Conservation (phyloP, 92 coral and sea anemone genomes). For the Porites divaricata region DNA sequence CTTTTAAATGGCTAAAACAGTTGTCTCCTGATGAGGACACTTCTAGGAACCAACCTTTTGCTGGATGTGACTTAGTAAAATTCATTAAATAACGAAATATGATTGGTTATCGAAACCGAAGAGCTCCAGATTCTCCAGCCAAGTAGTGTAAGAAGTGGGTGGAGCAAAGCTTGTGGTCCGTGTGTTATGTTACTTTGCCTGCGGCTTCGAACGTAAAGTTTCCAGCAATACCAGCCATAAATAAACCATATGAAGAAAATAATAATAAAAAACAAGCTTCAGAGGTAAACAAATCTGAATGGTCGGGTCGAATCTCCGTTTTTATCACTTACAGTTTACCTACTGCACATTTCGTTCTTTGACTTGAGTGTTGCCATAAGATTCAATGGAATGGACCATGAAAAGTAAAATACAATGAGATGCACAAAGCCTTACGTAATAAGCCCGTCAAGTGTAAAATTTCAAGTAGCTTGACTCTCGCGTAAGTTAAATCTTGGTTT, state of each 20-base stretch:
- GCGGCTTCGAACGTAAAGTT: background rate
- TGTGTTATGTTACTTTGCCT: background rate
- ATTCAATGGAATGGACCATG: background rate
- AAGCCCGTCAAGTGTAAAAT: background rate
- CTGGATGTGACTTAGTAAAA: too few species aligned
- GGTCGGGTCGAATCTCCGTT: background rate
- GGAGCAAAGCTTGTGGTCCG: conserved; percentile 12
- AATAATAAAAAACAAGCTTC: background rate
- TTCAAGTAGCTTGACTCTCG: background rate
- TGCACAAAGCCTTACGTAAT: conserved; percentile 26
- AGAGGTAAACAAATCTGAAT: background rate
- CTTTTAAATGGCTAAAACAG: too few species aligned
- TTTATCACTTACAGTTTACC: too few species aligned
- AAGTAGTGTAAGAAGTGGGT: background rate
- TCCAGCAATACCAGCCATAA: background rate
- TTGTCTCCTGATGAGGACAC: too few species aligned
- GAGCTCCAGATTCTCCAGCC: background rate
- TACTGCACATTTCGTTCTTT: background rate
- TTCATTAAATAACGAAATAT: background rate
- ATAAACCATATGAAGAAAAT: too few species aligned
- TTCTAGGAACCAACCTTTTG: too few species aligned
- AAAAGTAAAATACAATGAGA: background rate
- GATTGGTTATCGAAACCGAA: background rate
- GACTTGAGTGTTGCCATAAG: background rate
- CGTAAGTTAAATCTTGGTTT: background rate